A percentile compares a stretch with the other conserved stretches of the same genome.
phyloP scores from a whole-genome alignment of 2,797 vertebrate species.

The Margarornis squamiger region DNA sequence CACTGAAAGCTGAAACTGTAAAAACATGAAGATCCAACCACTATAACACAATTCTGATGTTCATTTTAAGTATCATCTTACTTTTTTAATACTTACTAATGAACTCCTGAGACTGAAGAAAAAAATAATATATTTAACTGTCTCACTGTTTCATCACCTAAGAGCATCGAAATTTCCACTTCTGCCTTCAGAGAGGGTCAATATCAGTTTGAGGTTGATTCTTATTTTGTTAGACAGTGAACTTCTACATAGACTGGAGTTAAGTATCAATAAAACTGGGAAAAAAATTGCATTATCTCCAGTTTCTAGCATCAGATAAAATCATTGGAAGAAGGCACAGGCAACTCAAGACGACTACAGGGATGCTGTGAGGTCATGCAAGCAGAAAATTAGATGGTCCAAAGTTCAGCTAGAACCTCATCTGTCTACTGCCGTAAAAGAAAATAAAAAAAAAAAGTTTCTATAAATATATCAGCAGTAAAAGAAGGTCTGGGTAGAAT shows the following conservation, averaged over 20 bases:
- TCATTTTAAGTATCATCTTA: not conserved
- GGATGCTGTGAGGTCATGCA: not conserved
- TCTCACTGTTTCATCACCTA: not conserved
- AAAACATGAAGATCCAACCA: not conserved
- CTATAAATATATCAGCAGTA: not conserved
- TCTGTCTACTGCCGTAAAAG: not conserved
- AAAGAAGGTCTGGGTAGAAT: not conserved
- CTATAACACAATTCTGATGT: not conserved
- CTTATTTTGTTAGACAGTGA: not conserved
- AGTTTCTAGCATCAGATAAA: not conserved
- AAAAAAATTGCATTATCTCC: not conserved
- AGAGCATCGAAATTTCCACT: not conserved
- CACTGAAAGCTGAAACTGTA: not conserved
- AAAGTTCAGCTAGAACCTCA: not conserved
- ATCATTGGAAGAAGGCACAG: not conserved
- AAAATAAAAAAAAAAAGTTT: not conserved
- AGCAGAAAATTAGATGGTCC: not conserved
- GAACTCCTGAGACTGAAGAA: not conserved
- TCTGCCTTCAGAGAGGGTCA: not conserved
- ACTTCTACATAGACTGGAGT: not conserved
- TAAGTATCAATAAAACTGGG: not conserved
- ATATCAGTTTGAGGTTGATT: not conserved
- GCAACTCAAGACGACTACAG: not conserved
- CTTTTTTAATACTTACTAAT: not conserved
- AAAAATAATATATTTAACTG: not conserved